Base-by-base conservation (phyloP, 2,113 vertebrate genomes). In the Pteronura brasiliensis region DNA sequence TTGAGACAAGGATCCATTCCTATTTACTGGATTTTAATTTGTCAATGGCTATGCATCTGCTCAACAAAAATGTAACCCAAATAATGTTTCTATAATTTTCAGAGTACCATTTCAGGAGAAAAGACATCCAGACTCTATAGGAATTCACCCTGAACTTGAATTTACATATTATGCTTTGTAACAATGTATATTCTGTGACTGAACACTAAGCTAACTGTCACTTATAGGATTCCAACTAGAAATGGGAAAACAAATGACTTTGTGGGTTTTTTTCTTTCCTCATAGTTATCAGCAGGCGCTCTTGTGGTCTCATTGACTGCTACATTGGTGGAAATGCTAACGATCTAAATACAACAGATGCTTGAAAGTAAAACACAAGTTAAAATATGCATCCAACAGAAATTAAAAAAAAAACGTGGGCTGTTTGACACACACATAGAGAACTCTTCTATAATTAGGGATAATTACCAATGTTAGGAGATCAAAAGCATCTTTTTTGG, bases 321-420 rank as follows among this genome's bases (percentile, higher is more conserved):
- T 98, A 25, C 36, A 21, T 83, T 97, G 31, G 36, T 96, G 65
- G 14, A 97, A 27, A 63, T 97, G 90, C 74, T 90, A 77, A 86
- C 96, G 47, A 96, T 96, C 61, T 97, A 96, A 97, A 93, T 94
- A 59, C 47, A 97, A 93, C 83, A 97, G 95, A 97, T 96, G 92
- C 91, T 98, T 94, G 25, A 72, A 97, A 97, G 71, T 71, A 96
- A 39, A 96, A 52, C 20, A 25, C 76, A 80, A 96, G 63, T 93
- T 97, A 95, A 98, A 97, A 96, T 93, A 96, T 96, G 88, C 94
- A 95, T 93, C 72, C 49, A 95, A 96, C 91, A 87, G 83, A 96
- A 97, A 96, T 95, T 5, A 20, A 55, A 74, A 93, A 74, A 83
- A 74, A 94, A 97, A 92, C 3, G 65, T 96, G 63, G 76, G 77